Base-by-base conservation (phyloP, 2,113 vertebrate genomes). In the Rhabdomys dilectus region DNA sequence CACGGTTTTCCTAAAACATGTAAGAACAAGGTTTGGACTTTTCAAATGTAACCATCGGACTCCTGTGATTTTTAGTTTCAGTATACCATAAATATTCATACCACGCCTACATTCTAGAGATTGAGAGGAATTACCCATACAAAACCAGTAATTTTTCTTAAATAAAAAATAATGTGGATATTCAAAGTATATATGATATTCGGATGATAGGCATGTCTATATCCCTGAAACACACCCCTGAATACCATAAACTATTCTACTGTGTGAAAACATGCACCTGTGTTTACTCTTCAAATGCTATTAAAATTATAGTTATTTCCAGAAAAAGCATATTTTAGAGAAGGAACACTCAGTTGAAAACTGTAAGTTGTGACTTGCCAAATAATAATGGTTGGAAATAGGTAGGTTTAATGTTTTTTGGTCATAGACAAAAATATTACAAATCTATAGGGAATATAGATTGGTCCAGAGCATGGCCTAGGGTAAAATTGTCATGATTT, bases 81-180 rank as follows among this genome's bases (percentile, higher is more conserved):
- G 15, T 62, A 75, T 19, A 66, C 2, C 89, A 7, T 62, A 62
- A 72, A n/a, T 68, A 86, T 11, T 75, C 3, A 70, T 2, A 45
- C 10, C 12, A 82, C 3, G 45, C 1, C 9, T 51, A 87, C 16
- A 66, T 85, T 34, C 31, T 89, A 75, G 70, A 9, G 58, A 73
- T 9, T 36, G 24, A 29, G 51, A 39, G 8, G n/a, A 42, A 19
- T 12, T 31, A 7, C 68, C n/a, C 19, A 21, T 22, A 82, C 39
- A 12, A 89, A 93, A 53, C 22, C 29, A 91, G 48, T 62, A 82
- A 60, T 91, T 88, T 91, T 93, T 68, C 64, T 91, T 93, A 66
- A 95, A 6, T 42, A 10, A 19, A 58, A 34, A 95, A n/a, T 45
- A 86, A 77, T 5, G 1, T 82, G 7, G 2, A 42, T 21, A n/a